A percentile compares a stretch with the other conserved stretches of the same genome.
Conservation (phyloP, 2,888 invertebrate genomes). For the Polyploca ridens region DNA sequence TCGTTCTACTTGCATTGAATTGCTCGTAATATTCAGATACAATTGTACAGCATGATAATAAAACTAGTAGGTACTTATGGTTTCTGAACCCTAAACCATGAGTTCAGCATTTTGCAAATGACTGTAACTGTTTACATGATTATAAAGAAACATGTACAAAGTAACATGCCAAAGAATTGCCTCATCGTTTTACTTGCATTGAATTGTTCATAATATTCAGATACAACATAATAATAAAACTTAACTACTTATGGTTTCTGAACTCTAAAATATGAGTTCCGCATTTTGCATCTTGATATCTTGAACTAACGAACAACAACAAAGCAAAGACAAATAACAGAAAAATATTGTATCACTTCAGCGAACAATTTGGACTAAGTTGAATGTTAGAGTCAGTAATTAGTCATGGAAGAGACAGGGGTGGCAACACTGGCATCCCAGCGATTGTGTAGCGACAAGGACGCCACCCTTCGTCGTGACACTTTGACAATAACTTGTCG, state of each 20-base stretch:
- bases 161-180: neutral
- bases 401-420: constrained; percentile 46
- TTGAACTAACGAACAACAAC: no score
- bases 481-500: constrained; percentile 68
- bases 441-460: constrained; percentile 40
- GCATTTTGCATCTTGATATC: no score
- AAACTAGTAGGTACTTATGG: no score
- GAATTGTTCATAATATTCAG: neutral
- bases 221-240: neutral
- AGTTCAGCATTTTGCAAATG: no score
- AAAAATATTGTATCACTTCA: constrained; percentile 28
- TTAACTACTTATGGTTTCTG: no score
- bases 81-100: no score
- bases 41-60: no score
- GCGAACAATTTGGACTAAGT: constrained; percentile 46
- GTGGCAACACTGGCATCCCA: constrained; percentile 29
- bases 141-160: no score
- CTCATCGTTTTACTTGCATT: neutral
- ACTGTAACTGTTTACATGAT: no score
- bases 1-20: neutral
- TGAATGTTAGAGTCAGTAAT: constrained; percentile 58
- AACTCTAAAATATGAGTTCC: no score
- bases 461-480: constrained; percentile 24
- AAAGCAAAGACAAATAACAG: neutral
- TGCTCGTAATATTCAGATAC: neutral